Evolutionary conservation across 2,888 invertebrate genomes (phyloP), one percentile per base, ranked within the genome.

Genomic region (Zhengitettix transpicula): DNA sequence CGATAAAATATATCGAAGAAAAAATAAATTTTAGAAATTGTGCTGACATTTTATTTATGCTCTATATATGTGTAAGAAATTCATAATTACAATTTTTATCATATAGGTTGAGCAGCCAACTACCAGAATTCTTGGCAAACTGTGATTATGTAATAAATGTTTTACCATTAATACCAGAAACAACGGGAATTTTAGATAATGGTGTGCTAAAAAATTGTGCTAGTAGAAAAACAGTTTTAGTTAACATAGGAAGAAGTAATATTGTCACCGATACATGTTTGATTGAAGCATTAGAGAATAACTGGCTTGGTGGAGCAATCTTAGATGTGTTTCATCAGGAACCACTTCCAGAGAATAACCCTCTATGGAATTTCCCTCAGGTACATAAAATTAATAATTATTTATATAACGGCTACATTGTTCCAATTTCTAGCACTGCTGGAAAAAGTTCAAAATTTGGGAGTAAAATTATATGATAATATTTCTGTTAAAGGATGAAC

Each of bases 241-340:
- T 81, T n/a, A 82, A 81, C 67, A 72, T 81, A 60, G 81, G 81
- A 1, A 70, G 81, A 67, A 79, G 81, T 44, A 74, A 74, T 62
- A 69, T 81, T n/a, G 76, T 81, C 15, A 71, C 70, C 61, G 80
- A 81, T 67, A 64, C 66, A 1, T 74, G 75, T 63, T 68, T 82
- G 42, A 64, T 81, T 9, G 69, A 72, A 55, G 80, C 81, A 12
- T 65, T 82, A 44, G 70, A 76, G 57, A 68, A 75, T 42, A 71
- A 73, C 15, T 81, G 79, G 79, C 69, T 81, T 57, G 73, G 75
- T 1, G 77, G 73, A 51, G 80, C 79, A 53, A 74, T 80, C 65
- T 69, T 81, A 53, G 81, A 81, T 69, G 81, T 81, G 17, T 78
- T 78, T 68, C 70, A 73, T 61, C 65, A 66, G 42, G 81, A 81